Evolutionary conservation across 2,797 vertebrate species (phyloP), one percentile per base, ranked within the genome.

Genomic region (Myotis pilosus): DNA sequence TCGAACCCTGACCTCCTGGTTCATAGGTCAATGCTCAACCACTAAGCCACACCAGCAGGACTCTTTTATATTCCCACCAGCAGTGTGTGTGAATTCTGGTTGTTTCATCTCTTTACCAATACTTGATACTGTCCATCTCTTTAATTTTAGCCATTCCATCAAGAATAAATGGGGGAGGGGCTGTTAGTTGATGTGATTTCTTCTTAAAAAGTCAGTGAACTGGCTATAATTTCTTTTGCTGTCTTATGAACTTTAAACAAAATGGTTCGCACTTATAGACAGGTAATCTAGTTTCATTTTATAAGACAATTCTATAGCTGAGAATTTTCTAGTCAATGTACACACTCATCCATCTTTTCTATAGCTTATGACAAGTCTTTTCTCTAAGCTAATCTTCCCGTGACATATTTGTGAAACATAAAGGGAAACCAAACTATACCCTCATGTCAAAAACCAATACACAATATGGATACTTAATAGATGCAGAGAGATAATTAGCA

Each of bases 341-440:
- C 51, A 79, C 20, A 57, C 16, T 81, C 68, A 94, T 82, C 49
- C n/a, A 0, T 78, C 62, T 95, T 89, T 23, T 62, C 47, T 85
- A 28, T n/a, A 13, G 20, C 8, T 64, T 85, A 41, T 87, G 74
- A 57, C 74, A 88, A 49, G 38, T 62, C 74, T 95, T 91, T 91
- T 91, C 71, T 71, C 71, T 80, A 47, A 95, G 66, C 76, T 96
- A 83, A 94, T 91, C 75, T 96, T 91, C 38, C 19, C 1, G 30
- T 89, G 88, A 90, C n/a, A 47, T 49, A 75, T 75, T 95, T 85
- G 49, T 96, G 68, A 96, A 94, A 94, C 49, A 88, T 87, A 82
- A 92, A 92, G 91, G 30, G 38, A 89, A 91, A 53, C 5, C 28
- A 93, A 41, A 72, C 80, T 91, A 76, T 79, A 69, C 66, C 38